These are phyloP conservation scores for Chaetodon trifascialis DNA, from an alignment of 2,113 vertebrate genomes.

Conservation along the genomic window DNA sequence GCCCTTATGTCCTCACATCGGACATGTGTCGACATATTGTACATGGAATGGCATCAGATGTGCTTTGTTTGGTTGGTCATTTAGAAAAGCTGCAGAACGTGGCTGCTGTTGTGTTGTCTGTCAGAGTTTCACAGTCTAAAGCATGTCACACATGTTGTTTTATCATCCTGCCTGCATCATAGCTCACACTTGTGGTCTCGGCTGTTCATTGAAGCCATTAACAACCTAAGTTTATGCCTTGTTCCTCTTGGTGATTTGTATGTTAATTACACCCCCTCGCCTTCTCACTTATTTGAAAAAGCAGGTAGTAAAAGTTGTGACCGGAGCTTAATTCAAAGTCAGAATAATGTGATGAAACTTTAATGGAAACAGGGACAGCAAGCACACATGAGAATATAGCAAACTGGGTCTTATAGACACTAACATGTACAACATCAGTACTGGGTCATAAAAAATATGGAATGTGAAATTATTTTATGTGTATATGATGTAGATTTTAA, in stretches of 20 bases:
- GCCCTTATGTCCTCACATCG: constrained; percentile 27
- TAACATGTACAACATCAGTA: neutral
- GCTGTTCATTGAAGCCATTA: constrained; percentile 37
- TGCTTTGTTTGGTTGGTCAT: constrained; percentile 50
- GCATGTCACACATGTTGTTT: constrained; percentile 64
- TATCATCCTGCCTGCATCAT: constrained; percentile 58
- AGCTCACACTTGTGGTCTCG: constrained; percentile 19
- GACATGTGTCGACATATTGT: constrained; percentile 33
- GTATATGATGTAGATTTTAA: neutral
- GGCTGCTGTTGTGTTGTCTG: constrained; percentile 73
- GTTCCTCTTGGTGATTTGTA: constrained; percentile 27
- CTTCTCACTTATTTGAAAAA: neutral
- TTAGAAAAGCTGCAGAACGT: constrained; percentile 24
- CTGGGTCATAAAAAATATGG: neutral
- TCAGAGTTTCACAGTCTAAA: constrained; percentile 51
- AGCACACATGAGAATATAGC: neutral
- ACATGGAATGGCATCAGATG: constrained; percentile 50
- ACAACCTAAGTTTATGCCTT: constrained; percentile 19
- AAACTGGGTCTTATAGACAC: neutral
- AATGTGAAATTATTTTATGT: neutral
- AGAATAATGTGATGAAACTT: constrained; percentile 21
- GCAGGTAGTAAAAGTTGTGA: constrained; percentile 19
- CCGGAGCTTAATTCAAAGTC: neutral
- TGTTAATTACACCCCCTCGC: constrained; percentile 4
- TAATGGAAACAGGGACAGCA: constrained; percentile 20